Conservation (phyloP, 2,797 vertebrate species). For the Acipenser ruthenus region DNA sequence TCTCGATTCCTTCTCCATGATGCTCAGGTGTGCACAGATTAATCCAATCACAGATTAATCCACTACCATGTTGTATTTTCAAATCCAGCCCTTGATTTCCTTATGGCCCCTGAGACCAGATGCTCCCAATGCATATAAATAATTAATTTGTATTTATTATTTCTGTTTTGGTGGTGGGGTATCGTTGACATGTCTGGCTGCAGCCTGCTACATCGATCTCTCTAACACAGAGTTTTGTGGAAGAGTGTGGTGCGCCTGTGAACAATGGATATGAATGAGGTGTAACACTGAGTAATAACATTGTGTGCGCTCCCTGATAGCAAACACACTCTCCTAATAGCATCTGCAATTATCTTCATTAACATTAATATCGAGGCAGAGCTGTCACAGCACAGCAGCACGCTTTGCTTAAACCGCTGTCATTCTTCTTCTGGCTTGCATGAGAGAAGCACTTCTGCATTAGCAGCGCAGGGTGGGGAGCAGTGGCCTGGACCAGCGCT, state of each 20-base stretch:
- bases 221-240: constrained; percentile 47
- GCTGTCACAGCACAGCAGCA: constrained; percentile 36
- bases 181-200: constrained; percentile 39
- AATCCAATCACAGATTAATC: no score
- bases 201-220: constrained; percentile 65
- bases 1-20: no score
- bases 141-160: no score
- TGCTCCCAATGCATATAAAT: no score
- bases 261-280: constrained; percentile 77
- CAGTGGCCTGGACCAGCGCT: no score
- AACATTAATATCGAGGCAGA: constrained; percentile 58
- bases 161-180: no score
- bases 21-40: no score
- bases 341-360: constrained; percentile 69
- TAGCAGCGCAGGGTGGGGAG: no score
- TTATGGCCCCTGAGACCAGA: no score
- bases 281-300: constrained; percentile 63
- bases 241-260: constrained; percentile 51
- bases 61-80: no score
- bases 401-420: constrained; percentile 45
- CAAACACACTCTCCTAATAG: constrained; percentile 77
- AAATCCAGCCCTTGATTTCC: no score
- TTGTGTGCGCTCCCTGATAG: constrained; percentile 63
- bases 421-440: constrained; percentile 6
- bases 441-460: no score